Evolutionary conservation across 1,140 invertebrate genomes (phyloP).

Genomic region (Mactra quadrangularis): DNA sequence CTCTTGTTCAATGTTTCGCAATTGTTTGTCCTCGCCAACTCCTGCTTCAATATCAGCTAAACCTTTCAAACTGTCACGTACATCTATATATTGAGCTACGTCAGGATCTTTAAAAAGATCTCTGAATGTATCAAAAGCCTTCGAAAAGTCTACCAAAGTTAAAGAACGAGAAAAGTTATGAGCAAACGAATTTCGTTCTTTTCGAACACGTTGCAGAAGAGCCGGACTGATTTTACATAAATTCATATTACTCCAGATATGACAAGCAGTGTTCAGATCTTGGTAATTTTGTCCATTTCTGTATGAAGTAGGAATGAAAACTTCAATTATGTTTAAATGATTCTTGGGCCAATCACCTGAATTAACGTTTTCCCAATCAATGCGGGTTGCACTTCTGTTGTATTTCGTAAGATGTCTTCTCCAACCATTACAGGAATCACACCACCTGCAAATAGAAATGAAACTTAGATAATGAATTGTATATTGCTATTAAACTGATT

Average conservation of each 20-base stretch:
- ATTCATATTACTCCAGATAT: background rate
- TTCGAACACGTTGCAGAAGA: background rate
- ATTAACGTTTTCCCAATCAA: background rate
- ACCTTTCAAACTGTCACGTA: no score
- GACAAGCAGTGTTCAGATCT: background rate
- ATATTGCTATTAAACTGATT: no score
- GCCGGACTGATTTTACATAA: no score
- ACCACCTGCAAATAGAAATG: background rate
- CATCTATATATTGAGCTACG: background rate
- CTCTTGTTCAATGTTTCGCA: no score
- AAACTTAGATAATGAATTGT: no score
- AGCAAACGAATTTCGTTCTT: constrained; percentile 22
- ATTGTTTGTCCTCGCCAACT: no score
- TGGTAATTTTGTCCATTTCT: background rate
- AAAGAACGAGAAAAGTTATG: background rate
- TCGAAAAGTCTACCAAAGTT: background rate
- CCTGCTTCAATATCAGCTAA: no score
- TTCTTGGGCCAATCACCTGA: background rate
- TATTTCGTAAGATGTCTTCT: background rate
- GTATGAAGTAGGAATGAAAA: background rate
- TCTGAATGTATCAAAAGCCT: constrained; percentile 12
- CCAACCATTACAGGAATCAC: background rate
- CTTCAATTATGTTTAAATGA: background rate
- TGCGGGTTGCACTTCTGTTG: background rate
- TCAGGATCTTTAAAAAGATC: constrained; percentile 1